A percentile compares a stretch with the other conserved stretches of the same genome.
These are phyloP conservation scores for Marcusenius ussheri DNA, from an alignment of 2,113 vertebrate genomes.

Conservation along the genomic window DNA sequence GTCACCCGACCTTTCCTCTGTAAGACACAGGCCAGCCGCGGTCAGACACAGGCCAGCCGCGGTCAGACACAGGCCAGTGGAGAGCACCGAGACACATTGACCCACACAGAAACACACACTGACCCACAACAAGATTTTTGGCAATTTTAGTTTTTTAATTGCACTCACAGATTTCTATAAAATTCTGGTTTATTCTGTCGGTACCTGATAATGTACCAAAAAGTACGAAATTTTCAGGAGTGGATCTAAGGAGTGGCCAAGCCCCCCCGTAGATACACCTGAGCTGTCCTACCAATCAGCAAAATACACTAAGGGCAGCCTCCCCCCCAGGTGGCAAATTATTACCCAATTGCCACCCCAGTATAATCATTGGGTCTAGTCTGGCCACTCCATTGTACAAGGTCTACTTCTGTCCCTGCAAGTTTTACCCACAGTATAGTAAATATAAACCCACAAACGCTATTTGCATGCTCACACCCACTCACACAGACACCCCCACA, in stretches of 20 bases:
- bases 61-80: background rate
- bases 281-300: too few relatives aligned
- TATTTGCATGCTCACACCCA: background rate
- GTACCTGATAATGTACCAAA: too few relatives aligned
- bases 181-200: too few relatives aligned
- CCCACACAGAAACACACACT: background rate
- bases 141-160: background rate
- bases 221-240: too few relatives aligned
- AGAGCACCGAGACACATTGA: background rate
- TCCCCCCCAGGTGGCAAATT: background rate
- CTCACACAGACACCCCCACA: background rate
- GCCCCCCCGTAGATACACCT: too few relatives aligned
- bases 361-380: background rate
- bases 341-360: background rate
- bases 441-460: background rate
- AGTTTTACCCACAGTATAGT: background rate
- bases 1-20: constrained; percentile 79
- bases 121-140: background rate
- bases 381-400: background rate
- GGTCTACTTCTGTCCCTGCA: background rate
- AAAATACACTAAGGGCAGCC: too few relatives aligned
- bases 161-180: too few relatives aligned
- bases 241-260: too few relatives aligned
- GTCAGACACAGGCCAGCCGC: background rate
- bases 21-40: constrained; percentile 10